Conservation (phyloP, 2,797 vertebrate genomes). For the Peromyscus nudipes region DNA sequence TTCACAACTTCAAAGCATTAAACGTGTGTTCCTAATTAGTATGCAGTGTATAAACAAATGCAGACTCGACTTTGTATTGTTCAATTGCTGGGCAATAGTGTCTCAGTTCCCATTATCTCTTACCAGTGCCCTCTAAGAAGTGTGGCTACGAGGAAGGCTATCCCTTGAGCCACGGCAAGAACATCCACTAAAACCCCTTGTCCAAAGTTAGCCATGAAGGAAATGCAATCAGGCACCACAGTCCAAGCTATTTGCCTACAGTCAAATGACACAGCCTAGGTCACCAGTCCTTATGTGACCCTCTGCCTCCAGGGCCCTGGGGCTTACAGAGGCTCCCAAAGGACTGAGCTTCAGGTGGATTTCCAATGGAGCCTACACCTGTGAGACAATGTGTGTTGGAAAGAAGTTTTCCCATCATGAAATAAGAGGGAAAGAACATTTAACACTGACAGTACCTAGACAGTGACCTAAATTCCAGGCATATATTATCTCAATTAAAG, state of each 20-base stretch:
- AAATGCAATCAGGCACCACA: not conserved
- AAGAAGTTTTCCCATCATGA: not conserved
- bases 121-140: not conserved
- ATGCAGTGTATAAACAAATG: conserved; percentile 63
- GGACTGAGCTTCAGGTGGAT: not conserved
- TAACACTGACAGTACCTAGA: not conserved
- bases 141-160: not conserved
- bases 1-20: conserved; percentile 71
- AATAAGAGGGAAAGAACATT: not conserved
- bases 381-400: not conserved
- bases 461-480: not conserved
- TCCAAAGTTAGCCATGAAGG: conserved; percentile 9
- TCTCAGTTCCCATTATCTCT: not conserved
- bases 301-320: not conserved
- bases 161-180: not conserved
- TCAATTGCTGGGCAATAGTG: not conserved
- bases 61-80: not conserved
- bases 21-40: conserved; percentile 72
- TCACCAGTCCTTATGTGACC: not conserved
- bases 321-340: not conserved
- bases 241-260: not conserved
- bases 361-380: not conserved
- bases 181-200: not conserved
- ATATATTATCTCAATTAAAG: conserved; percentile 39
- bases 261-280: conserved; percentile 19